phyloP scores from a whole-genome alignment of 2,888 invertebrate genomes.

The Apodemia hepburni region DNA sequence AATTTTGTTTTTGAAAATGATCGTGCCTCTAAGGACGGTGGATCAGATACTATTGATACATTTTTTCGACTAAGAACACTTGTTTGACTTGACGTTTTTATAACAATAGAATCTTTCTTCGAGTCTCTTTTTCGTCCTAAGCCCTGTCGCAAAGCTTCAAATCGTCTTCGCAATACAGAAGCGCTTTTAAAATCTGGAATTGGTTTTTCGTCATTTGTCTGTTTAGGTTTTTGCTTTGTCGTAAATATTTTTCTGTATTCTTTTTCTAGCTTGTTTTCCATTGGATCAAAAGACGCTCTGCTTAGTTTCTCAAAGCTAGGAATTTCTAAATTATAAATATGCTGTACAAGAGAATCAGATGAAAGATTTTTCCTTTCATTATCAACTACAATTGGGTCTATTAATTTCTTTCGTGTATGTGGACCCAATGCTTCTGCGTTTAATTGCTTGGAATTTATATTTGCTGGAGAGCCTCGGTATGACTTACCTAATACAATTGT shows the following conservation, averaged over 20 bases:
- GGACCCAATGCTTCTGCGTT: not conserved
- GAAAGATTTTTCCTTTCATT: constrained; percentile 41
- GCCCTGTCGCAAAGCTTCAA: constrained; percentile 53
- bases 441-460: not conserved
- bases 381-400: constrained; percentile 27
- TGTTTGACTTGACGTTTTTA: constrained; percentile 37
- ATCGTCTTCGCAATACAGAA: constrained; percentile 50
- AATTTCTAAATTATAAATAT: constrained; percentile 56
- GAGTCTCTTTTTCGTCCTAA: constrained; percentile 47
- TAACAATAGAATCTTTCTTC: constrained; percentile 36
- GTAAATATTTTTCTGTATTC: constrained; percentile 56
- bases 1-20: constrained; percentile 49
- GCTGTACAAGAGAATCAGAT: constrained; percentile 58
- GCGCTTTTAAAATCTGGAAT: constrained; percentile 45
- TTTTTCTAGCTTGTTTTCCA: constrained; percentile 59
- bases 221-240: constrained; percentile 41
- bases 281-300: constrained; percentile 41
- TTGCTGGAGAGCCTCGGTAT: not conserved
- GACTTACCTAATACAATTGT: constrained; percentile 1
- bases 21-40: constrained; percentile 54
- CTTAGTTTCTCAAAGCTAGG: constrained; percentile 45
- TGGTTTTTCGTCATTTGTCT: constrained; percentile 36
- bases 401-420: constrained; percentile 24
- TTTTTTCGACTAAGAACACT: constrained; percentile 45
- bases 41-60: constrained; percentile 57